phyloP scores from a whole-genome alignment of 2,113 vertebrate genomes.

The Embiotoca jacksoni region DNA sequence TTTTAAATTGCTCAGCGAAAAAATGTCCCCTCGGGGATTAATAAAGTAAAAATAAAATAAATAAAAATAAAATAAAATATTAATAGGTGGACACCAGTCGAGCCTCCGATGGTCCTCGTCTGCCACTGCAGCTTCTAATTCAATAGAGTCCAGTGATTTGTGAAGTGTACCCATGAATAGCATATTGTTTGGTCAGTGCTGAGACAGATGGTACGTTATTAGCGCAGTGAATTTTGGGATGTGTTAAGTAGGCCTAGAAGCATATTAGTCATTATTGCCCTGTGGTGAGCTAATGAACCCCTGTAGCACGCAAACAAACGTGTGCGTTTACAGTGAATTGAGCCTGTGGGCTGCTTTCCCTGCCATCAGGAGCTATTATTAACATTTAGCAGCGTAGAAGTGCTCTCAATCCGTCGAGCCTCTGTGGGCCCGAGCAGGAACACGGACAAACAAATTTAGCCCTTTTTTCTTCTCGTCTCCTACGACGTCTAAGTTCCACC shows the following conservation, averaged over 20 bases:
- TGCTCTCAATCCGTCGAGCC: background rate
- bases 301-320: constrained; percentile 18
- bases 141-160: constrained; percentile 32
- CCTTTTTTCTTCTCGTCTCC: constrained; percentile 24
- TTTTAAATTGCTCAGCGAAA: too few relatives aligned
- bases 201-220: constrained; percentile 54
- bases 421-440: background rate
- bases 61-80: background rate
- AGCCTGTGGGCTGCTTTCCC: constrained; percentile 19
- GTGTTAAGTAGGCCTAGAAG: constrained; percentile 57
- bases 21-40: too few relatives aligned
- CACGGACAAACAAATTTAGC: constrained; percentile 44
- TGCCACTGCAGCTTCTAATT: constrained; percentile 25
- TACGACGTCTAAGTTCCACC: constrained; percentile 18
- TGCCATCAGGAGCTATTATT: constrained; percentile 40
- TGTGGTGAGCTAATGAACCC: constrained; percentile 42
- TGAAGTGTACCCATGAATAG: constrained; percentile 21
- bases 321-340: constrained; percentile 11
- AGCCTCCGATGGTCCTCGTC: background rate
- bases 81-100: background rate
- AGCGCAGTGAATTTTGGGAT: constrained; percentile 45
- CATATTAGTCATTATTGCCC: constrained; percentile 55
- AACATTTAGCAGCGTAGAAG: constrained; percentile 26
- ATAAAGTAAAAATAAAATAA: too few relatives aligned
- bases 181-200: constrained; percentile 20